Base-by-base conservation (phyloP, 1,140 invertebrate genomes). In the Lordiphosa mommai region DNA sequence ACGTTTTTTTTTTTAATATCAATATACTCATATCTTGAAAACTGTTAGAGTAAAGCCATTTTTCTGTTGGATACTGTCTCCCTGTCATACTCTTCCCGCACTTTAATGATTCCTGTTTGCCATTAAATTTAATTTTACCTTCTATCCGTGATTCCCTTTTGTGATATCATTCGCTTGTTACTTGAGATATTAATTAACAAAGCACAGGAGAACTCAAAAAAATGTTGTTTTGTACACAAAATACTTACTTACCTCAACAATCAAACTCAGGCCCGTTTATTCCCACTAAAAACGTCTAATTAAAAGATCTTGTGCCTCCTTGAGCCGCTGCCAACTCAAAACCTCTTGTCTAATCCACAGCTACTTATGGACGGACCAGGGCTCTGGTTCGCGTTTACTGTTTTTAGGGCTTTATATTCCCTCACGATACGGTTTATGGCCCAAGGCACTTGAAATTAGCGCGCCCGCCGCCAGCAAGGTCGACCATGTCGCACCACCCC, bases 381-480 rank as follows among this genome's bases (percentile, higher is more conserved):
- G 48, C 52, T 67, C 58, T 67, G 61, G 52, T 58, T 67, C 52
- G 50, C 61, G 55, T 65, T 66, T 47, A 46, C 53, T 51, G 63
- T 47, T 67, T 68, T 67, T 68, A 59, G 63, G 46, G 64, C 64
- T 67, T 67, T 67, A 46, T 68, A 55, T 64, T 67, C 64, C 53
- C 53, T 51, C 63, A 58, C 59, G 52, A 68, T 46, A 55, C 44
- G 63, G 59, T 68, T 68, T 68, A 68, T 65, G 67, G 65, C 71
- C 65, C 41, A 36, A 68, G 61, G 40, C 72, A 60, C 60, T 60
- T 70, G 57, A 74, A 70, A 57, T 68, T 68, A 68, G 64, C 64
- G 63, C 64, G 47, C 57, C 63, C 46, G 47, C 64, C 46, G 47
- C 29, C 63, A 32, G 49, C 63, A 67, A 67, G 64, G 64, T 44